Evolutionary conservation across 2,888 invertebrate species (phyloP), one percentile per base, ranked within the genome.

Genomic region (Schizaphis graminum): DNA sequence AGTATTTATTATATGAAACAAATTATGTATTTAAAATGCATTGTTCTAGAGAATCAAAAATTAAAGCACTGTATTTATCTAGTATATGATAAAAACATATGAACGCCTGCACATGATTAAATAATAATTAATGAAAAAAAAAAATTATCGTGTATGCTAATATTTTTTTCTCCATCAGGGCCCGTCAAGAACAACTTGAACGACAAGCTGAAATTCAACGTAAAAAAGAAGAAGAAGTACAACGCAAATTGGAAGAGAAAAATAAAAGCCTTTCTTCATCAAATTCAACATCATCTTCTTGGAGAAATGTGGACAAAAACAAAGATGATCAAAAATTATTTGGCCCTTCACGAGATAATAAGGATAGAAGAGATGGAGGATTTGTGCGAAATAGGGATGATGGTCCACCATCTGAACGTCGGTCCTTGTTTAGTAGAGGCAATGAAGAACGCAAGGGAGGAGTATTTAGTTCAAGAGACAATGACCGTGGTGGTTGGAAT

Each of bases 211-310:
- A 95, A 57, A 91, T 91, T 95, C 97, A 96, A 3, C 96, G 97
- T 85, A 97, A 97, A 35, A 97, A 97, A 95, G 98, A 98, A 95
- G 98, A 97, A 26, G 98, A 98, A 95, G 97, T 92, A 13, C 93
- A 94, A 28, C 35, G 84, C 28, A 94, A 94, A 94, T 67, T 89
- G 10, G 94, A 94, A 94, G 94, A 94, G 26, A 94, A 91, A 3
- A 91, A 91, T 87, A 94, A 94, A 49, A 67, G 61, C n/a, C 86
- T 94, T 53, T 94, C 94, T 0, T 90, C 94, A 3, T 84, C 93
- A 28, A 44, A 8, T 57, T 13, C 90, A 3, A 0, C 85, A 26
- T 44, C 90, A 11, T 67, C 94, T 91, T 93, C 93, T 2, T 94
- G 94, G 94, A 94, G 94, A 87, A 90, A 41, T 87, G 44, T 61